These are phyloP conservation scores for Apocrypta bakeri DNA, from an alignment of 1,140 invertebrate species.

Conservation along the genomic window DNA sequence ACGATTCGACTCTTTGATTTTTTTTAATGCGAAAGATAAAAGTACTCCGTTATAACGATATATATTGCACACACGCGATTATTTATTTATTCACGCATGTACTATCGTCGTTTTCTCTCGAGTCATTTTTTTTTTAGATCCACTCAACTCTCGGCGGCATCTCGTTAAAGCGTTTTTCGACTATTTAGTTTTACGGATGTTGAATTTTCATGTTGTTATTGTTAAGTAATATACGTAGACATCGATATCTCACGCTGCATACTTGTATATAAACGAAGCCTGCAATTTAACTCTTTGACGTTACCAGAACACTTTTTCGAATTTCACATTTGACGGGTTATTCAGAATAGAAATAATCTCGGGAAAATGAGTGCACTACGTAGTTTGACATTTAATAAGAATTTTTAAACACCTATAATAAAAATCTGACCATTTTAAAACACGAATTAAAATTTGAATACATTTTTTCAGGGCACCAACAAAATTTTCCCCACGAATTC, in stretches of 20 bases:
- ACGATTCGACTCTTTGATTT: slow-evolving; percentile 26
- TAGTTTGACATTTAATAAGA: too few species aligned
- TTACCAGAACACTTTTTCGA: too few species aligned
- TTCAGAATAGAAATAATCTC: too few species aligned
- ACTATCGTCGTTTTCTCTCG: slow-evolving; percentile 9
- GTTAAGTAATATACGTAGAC: slow-evolving; percentile 28
- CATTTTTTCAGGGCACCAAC: too few species aligned
- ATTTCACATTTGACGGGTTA: too few species aligned
- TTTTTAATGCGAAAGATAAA: slow-evolving; percentile 12
- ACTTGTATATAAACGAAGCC: slow-evolving; percentile 39
- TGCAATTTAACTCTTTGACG: slow-evolving; percentile 5
- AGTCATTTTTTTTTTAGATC: slow-evolving; percentile 33
- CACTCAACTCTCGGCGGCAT: background rate
- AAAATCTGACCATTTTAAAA: too few species aligned
- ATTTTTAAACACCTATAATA: too few species aligned
- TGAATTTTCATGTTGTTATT: slow-evolving; percentile 45
- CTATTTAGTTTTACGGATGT: slow-evolving; percentile 18
- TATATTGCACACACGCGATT: background rate
- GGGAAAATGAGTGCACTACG: too few species aligned
- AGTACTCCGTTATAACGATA: slow-evolving; percentile 30
- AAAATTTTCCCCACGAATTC: too few species aligned
- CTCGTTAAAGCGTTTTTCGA: slow-evolving; percentile 7
- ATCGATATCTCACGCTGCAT: background rate
- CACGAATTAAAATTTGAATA: too few species aligned
- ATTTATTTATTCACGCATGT: background rate